These are phyloP conservation scores for Zaprionus africanus DNA, from an alignment of 1,140 invertebrate genomes.

Conservation along the genomic window DNA sequence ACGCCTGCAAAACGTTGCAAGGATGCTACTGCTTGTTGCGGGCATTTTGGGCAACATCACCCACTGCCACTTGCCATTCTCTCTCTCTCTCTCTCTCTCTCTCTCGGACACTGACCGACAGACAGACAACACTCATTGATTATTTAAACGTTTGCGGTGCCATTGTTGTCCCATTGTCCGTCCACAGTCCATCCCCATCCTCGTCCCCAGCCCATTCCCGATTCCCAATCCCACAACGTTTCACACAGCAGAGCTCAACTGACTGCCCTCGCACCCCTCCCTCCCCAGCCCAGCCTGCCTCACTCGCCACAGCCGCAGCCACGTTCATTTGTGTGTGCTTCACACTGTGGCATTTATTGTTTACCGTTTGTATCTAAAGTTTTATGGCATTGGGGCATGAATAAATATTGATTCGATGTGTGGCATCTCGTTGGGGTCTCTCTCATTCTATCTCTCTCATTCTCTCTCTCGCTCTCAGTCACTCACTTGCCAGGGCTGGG, in stretches of 20 bases:
- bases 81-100: background rate
- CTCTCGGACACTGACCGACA: background rate
- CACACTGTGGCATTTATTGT: constrained; percentile 54
- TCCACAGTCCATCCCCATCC: background rate
- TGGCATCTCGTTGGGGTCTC: constrained; percentile 3
- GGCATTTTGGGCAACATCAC: constrained; percentile 14
- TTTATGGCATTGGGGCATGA: constrained; percentile 45
- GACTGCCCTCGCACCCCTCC: background rate
- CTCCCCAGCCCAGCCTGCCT: too few species aligned
- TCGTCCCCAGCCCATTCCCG: background rate
- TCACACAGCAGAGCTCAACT: background rate
- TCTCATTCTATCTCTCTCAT: background rate
- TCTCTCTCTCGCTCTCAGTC: background rate
- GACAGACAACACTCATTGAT: constrained; percentile 55
- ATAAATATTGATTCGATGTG: constrained; percentile 53
- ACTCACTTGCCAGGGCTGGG: background rate
- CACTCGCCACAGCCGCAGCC: constrained; percentile 20
- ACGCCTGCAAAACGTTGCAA: background rate
- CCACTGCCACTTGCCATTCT: background rate
- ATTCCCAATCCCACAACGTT: constrained; percentile 1
- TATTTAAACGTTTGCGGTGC: constrained; percentile 60
- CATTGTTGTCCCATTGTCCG: constrained; percentile 35
- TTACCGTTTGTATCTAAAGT: constrained; percentile 51
- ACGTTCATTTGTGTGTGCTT: constrained; percentile 28
- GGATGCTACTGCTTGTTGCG: background rate